Conservation (phyloP, 2,888 invertebrate species). For the Timandra comae region DNA sequence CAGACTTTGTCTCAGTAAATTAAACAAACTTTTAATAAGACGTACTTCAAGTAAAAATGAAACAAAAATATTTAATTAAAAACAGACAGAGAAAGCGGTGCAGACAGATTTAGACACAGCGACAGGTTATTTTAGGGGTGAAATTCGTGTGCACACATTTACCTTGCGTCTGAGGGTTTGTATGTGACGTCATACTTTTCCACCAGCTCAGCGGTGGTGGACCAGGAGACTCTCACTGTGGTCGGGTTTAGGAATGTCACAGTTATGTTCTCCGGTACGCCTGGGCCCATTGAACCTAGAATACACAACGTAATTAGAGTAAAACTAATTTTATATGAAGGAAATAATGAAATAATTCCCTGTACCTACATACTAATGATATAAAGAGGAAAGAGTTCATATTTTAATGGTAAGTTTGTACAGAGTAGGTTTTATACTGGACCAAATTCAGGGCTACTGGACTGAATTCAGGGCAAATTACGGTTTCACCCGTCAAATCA, state of each 20-base stretch:
- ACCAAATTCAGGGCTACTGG: too few relatives aligned
- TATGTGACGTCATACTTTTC: constrained; percentile 95
- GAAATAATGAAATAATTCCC: too few relatives aligned
- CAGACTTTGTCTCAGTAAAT: too few relatives aligned
- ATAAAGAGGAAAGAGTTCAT: too few relatives aligned
- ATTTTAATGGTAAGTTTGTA: too few relatives aligned
- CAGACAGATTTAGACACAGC: constrained; percentile 22
- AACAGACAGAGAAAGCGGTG: constrained; percentile 14
- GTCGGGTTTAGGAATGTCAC: constrained; percentile 91
- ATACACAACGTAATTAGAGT: too few relatives aligned
- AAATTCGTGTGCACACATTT: constrained; percentile 46
- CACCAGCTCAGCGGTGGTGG: constrained; percentile 86
- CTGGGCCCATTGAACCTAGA: constrained; percentile 85
- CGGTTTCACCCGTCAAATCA: too few relatives aligned
- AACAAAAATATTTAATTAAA: not conserved
- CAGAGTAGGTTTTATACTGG: too few relatives aligned
- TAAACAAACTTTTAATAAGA: too few relatives aligned
- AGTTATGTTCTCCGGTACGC: constrained; percentile 91
- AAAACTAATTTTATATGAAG: too few relatives aligned
- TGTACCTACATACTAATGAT: too few relatives aligned
- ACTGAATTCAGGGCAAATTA: too few relatives aligned
- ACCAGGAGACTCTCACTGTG: constrained; percentile 91
- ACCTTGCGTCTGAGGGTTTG: constrained; percentile 94
- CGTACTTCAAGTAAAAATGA: constrained; percentile 1
- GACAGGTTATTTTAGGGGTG: constrained; percentile 6